Conservation (phyloP, 2,797 vertebrate species). For the Halcyon smyrnensis region DNA sequence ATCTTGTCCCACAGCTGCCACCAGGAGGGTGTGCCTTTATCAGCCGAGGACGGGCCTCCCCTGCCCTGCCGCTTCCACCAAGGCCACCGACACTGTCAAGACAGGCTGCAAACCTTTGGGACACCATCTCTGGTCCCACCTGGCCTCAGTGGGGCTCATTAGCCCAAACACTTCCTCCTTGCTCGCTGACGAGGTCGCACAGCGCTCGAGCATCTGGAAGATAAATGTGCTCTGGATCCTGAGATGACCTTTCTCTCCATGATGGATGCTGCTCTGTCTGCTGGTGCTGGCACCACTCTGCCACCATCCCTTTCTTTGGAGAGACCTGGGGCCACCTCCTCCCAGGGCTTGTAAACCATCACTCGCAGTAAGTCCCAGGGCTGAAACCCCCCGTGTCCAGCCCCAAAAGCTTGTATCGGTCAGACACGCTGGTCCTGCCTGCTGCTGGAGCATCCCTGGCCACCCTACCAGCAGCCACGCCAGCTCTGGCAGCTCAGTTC, state of each 20-base stretch:
- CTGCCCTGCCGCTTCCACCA: background rate
- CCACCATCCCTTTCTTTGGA: background rate
- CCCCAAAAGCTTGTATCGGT: background rate
- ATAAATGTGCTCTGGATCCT: constrained; percentile 45
- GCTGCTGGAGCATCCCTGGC: too few relatives aligned
- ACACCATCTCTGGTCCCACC: fast-evolving
- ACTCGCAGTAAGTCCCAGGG: background rate
- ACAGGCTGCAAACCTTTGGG: background rate
- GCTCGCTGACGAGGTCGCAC: background rate
- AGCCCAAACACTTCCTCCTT: constrained; percentile 50
- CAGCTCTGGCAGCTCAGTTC: fast-evolving
- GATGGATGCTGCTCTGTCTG: constrained; percentile 68
- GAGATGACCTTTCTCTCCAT: constrained; percentile 46
- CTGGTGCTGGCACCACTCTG: constrained; percentile 50
- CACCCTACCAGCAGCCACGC: fast-evolving
- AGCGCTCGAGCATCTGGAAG: background rate
- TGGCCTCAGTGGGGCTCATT: background rate
- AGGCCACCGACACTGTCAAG: background rate
- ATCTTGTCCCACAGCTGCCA: background rate
- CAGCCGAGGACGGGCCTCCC: background rate
- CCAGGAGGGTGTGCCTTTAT: background rate
- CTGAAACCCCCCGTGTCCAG: background rate
- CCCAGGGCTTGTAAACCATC: too few relatives aligned
- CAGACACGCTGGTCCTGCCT: fast-evolving
- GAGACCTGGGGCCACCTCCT: background rate